Percentiles rank a stretch among this genome's conserved stretches.
Conservation (phyloP, 2,797 vertebrate genomes). For the Melanotaenia nigrans region DNA sequence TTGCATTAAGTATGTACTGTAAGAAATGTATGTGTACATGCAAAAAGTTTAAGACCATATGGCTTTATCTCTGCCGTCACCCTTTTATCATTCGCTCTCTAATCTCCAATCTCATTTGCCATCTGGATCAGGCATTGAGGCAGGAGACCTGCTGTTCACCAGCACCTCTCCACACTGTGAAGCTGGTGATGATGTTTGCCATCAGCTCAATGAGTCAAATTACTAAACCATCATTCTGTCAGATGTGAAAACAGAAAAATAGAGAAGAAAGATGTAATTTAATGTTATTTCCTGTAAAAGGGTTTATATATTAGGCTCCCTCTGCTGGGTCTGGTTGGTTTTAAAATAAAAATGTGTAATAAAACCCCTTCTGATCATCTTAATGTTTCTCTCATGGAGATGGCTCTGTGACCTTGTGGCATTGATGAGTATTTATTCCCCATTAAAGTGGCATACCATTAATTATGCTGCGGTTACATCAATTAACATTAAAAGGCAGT, state of each 20-base stretch:
- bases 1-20: neutral
- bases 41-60: constrained; percentile 3
- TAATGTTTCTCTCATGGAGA: neutral
- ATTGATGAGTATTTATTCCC: constrained; percentile 36
- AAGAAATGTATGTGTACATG: neutral
- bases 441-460: constrained; percentile 34
- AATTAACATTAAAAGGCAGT: constrained; percentile 37
- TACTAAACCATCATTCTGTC: neutral
- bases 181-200: constrained; percentile 3
- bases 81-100: constrained; percentile 34
- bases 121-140: constrained; percentile 49
- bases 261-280: neutral
- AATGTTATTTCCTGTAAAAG: constrained; percentile 2
- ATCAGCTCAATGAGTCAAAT: constrained; percentile 17
- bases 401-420: constrained; percentile 29
- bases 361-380: neutral
- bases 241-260: constrained; percentile 9
- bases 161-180: constrained; percentile 5
- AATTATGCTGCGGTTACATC: constrained; percentile 49
- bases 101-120: constrained; percentile 30
- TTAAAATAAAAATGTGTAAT: no score
- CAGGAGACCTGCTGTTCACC: constrained; percentile 47
- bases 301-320: neutral
- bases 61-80: constrained; percentile 3
- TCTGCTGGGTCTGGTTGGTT: no score